Evolutionary conservation across 2,888 invertebrate species (phyloP).

Genomic region (Argyresthia albistria): DNA sequence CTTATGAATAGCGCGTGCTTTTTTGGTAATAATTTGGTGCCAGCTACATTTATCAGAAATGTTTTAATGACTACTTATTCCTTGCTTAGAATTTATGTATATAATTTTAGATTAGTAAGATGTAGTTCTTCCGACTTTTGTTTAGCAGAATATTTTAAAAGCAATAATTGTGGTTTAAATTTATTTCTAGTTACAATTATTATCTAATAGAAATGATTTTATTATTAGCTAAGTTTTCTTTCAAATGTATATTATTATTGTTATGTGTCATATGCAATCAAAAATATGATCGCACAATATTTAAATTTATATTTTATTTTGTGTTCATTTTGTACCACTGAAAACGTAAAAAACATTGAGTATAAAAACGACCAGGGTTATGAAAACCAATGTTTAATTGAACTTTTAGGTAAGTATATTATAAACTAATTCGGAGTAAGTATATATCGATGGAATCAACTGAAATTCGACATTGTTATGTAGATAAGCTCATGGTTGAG

Average conservation of each 20-base stretch:
- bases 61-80: constrained; percentile 7
- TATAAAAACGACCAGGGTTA: not conserved
- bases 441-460: not conserved
- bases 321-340: not conserved
- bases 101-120: constrained; percentile 11
- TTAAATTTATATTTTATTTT: not conserved
- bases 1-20: constrained; percentile 19
- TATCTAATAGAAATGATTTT: constrained; percentile 39
- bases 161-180: constrained; percentile 44
- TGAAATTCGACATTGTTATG: not conserved
- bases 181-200: constrained; percentile 39
- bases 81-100: constrained; percentile 5
- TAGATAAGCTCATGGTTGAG: not conserved
- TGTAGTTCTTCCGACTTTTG: constrained; percentile 39
- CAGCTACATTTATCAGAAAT: constrained; percentile 8
- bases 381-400: not conserved
- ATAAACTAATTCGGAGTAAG: too few relatives aligned
- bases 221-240: constrained; percentile 27
- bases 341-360: too few relatives aligned
- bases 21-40: constrained; percentile 35
- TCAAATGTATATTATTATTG: constrained; percentile 26
- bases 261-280: constrained; percentile 21
- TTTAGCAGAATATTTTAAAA: constrained; percentile 33
- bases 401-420: not conserved
- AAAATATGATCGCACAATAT: not conserved